Conservation (phyloP, 2,888 invertebrate species). For the Byasa hedistus region DNA sequence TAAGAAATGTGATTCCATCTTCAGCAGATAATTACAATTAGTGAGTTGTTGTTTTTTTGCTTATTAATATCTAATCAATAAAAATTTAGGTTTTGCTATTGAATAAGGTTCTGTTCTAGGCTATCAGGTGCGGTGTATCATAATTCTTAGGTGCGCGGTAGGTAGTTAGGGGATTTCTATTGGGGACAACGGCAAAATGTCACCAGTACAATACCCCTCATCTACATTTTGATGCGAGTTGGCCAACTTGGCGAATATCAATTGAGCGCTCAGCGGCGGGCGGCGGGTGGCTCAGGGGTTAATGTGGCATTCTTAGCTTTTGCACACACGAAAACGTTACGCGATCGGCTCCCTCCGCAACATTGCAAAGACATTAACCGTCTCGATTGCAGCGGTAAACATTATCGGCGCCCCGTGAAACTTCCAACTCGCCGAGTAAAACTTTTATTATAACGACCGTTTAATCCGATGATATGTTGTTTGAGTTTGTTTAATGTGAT, state of each 20-base stretch:
- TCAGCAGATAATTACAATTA: too few species aligned
- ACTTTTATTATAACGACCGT: background rate
- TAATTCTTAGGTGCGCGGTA: slow-evolving; percentile 17
- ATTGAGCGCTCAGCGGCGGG: slow-evolving; percentile 42
- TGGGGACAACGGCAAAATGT: slow-evolving; percentile 36
- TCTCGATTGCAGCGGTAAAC: slow-evolving; percentile 17
- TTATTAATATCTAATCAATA: too few species aligned
- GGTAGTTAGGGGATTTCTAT: slow-evolving; percentile 22
- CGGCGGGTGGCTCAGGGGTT: slow-evolving; percentile 21
- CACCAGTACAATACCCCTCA: slow-evolving; percentile 43
- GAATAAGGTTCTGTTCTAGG: too few species aligned
- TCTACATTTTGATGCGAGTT: slow-evolving; percentile 46
- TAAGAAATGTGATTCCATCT: too few species aligned
- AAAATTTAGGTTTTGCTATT: too few species aligned
- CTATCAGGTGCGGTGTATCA: slow-evolving; percentile 8
- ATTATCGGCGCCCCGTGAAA: slow-evolving; percentile 7
- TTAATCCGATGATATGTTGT: background rate
- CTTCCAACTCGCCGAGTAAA: slow-evolving; percentile 4
- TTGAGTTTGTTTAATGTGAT: background rate
- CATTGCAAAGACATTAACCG: slow-evolving; percentile 14
- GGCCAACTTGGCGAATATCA: slow-evolving; percentile 43
- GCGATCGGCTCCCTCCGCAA: slow-evolving; percentile 7
- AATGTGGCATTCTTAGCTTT: slow-evolving; percentile 23
- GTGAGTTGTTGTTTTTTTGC: too few species aligned
- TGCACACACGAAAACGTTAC: slow-evolving; percentile 16